Base-by-base conservation (phyloP, 2,113 vertebrate species). In the Sinocyclocheilus grahami region DNA sequence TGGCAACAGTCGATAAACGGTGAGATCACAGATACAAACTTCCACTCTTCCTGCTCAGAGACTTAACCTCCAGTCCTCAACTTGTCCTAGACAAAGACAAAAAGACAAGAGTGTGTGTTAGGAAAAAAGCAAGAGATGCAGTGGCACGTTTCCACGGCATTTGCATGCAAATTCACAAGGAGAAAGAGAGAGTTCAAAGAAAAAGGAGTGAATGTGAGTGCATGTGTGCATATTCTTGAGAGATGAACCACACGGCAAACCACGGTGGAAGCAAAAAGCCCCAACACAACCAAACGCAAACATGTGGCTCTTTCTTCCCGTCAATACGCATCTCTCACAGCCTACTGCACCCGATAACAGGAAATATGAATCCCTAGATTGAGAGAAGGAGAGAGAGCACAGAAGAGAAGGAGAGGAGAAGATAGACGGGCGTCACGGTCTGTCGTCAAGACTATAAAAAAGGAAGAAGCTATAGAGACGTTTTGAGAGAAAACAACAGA, bases 1-100 rank as follows among this genome's bases (percentile, higher is more conserved):
- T 65, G 76, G 63, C 90, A 86, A 83, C 72, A 82, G 88, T 86
- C 90, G 63, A 79, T 90, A 88, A 92, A 88, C 87, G 53, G 86
- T 88, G 91, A 91, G 87, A 91, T 91, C 91, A 87, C 88, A 81
- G 78, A 91, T 87, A 89, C 87, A 89, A 88, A 85, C 90, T 88
- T 75, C 60, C 14, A 9, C 42, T 42, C 42, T 46, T 10, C 42
- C 42, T 46, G 53, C 65, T 12, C 63, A 42, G 22, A 42, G 39
- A 55, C 4, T 94, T 92, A 95, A 82, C 95, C 93, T 37, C 94
- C 94, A 3, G 94, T 94, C 88, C 92, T 94, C 91, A 94, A 82
- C 93, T 95, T 94, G 89, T 90, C 94, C 95, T 96, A 91, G 58
- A 87, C 84, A 86, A 18, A 8, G 9, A 81, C 60, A 65, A 33